phyloP scores from a whole-genome alignment of 2,888 invertebrate species.

The Atethmia centrago region DNA sequence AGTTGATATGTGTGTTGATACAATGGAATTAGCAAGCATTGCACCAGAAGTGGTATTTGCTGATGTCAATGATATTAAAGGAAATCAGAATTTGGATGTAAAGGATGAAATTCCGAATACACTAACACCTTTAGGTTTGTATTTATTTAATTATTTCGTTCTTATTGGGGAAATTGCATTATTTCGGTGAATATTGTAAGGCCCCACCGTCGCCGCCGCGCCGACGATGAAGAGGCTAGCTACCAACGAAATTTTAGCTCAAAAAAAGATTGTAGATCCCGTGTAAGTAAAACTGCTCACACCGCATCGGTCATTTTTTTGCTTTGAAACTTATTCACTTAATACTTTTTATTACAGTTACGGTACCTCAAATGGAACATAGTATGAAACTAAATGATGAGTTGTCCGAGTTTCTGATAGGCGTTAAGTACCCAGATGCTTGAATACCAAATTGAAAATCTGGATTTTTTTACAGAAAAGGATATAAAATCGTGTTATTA shows the following conservation, averaged over 20 bases:
- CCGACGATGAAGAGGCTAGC: neutral
- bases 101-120: conserved; percentile 69
- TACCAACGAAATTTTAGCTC: neutral
- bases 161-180: neutral
- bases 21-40: conserved; percentile 23
- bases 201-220: neutral
- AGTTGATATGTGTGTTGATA: conserved; percentile 21
- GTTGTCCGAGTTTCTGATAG: conserved; percentile 78
- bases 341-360: conserved; percentile 57
- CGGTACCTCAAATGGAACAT: conserved; percentile 71
- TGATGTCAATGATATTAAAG: conserved; percentile 78
- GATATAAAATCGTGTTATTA: neutral
- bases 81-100: conserved; percentile 68
- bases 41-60: conserved; percentile 80
- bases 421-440: conserved; percentile 61
- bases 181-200: neutral
- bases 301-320: neutral
- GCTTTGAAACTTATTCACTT: neutral
- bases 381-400: conserved; percentile 77
- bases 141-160: conserved; percentile 1
- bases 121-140: conserved; percentile 59
- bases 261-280: neutral
- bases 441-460: neutral
- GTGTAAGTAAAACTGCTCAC: neutral
- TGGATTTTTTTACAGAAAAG: neutral